These are phyloP conservation scores for Nannospalax galili DNA, from an alignment of 2,113 vertebrate genomes.

Conservation along the genomic window DNA sequence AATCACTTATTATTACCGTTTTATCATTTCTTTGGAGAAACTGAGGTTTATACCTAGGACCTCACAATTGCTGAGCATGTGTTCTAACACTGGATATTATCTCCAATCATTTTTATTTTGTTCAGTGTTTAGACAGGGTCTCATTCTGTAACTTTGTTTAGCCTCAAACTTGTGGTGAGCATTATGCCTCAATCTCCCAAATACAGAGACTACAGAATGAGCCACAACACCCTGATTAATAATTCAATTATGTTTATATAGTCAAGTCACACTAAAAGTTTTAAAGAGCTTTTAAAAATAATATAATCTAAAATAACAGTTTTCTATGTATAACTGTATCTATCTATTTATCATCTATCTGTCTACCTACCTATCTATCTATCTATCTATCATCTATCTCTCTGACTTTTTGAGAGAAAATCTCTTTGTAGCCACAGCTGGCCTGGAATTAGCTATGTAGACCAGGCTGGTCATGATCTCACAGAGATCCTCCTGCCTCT, in stretches of 20 bases:
- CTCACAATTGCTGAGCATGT: not conserved
- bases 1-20: not conserved
- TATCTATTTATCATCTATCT: too few species aligned
- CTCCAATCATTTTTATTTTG: not conserved
- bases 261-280: not conserved
- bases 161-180: fast-evolving
- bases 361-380: too few species aligned
- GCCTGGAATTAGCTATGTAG: too few species aligned
- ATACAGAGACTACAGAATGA: not conserved
- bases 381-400: too few species aligned
- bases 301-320: not conserved
- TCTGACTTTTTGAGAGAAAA: too few species aligned
- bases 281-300: too few species aligned
- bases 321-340: not conserved
- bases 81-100: not conserved
- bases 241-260: not conserved
- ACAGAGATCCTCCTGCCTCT: too few species aligned
- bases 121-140: not conserved
- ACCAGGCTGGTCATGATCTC: too few species aligned
- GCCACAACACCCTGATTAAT: fast-evolving
- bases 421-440: too few species aligned
- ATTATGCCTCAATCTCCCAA: not conserved
- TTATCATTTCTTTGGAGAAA: too few species aligned
- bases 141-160: not conserved
- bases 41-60: too few species aligned